These are phyloP conservation scores for Mormyrops boulengeri DNA, from an alignment of 2,797 vertebrate genomes.

Conservation along the genomic window DNA sequence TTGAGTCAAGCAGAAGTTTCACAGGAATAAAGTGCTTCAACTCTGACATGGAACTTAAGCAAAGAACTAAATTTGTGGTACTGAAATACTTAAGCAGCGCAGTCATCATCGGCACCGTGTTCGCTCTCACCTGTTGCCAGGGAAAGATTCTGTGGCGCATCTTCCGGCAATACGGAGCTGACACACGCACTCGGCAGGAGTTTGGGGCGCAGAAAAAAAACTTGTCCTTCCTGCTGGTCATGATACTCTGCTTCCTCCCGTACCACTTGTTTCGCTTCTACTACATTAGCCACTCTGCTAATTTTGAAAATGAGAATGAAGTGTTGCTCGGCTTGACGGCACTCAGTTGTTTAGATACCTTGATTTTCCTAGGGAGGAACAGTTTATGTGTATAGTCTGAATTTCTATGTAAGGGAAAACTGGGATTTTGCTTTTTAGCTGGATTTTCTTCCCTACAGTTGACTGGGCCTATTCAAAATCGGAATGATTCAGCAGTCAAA, in stretches of 20 bases:
- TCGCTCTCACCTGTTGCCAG: conserved; percentile 60
- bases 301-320: conserved; percentile 57
- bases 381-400: conserved; percentile 21
- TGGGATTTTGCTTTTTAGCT: background rate
- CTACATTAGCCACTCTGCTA: conserved; percentile 46
- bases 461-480: background rate
- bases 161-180: conserved; percentile 45
- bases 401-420: background rate
- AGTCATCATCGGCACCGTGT: conserved; percentile 45
- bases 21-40: conserved; percentile 52
- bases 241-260: conserved; percentile 76
- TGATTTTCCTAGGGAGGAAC: conserved; percentile 69
- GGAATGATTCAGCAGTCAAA: background rate
- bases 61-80: fast-evolving
- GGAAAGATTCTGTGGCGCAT: conserved; percentile 57
- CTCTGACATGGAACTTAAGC: conserved; percentile 51
- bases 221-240: conserved; percentile 74
- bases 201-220: conserved; percentile 82
- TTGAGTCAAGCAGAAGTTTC: conserved; percentile 29
- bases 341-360: conserved; percentile 78
- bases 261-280: conserved; percentile 76
- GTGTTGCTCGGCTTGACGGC: conserved; percentile 78
- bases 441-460: background rate
- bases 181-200: conserved; percentile 68
- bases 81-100: conserved; percentile 66